A percentile compares a stretch with the other conserved stretches of the same genome.
phyloP scores from a whole-genome alignment of 2,797 vertebrate genomes.

The Sebastes ruberrimus region DNA sequence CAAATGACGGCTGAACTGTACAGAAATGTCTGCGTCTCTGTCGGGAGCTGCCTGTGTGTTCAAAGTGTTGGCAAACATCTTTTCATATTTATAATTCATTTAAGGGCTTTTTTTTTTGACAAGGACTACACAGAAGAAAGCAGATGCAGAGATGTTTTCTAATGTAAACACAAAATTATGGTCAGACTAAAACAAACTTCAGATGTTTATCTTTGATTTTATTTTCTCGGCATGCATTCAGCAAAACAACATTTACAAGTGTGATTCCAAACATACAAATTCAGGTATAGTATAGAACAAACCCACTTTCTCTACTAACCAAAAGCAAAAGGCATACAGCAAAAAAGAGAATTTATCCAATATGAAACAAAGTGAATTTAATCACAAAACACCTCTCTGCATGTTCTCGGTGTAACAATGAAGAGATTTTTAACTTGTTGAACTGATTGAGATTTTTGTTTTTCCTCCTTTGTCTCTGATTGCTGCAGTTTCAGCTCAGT shows the following conservation, averaged over 20 bases:
- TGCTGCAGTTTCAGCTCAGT: not conserved
- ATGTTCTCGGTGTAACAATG: not conserved
- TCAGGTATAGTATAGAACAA: not conserved
- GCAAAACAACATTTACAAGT: not conserved
- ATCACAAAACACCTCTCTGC: not conserved
- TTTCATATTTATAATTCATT: conserved; percentile 48
- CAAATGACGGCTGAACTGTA: conserved; percentile 19
- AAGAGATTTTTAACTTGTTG: not conserved
- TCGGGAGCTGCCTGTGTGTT: conserved; percentile 3
- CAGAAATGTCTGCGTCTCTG: conserved; percentile 2
- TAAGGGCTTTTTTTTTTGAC: not conserved
- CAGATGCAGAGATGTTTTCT: conserved; percentile 13
- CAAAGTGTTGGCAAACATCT: conserved; percentile 28
- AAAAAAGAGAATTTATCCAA: not conserved
- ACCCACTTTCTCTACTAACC: not conserved
- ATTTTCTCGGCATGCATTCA: conserved; percentile 4
- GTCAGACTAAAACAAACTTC: conserved; percentile 25
- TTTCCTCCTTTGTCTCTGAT: not conserved
- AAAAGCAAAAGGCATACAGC: not conserved
- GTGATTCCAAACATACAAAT: not conserved
- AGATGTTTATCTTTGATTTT: conserved; percentile 24
- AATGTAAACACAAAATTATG: conserved; percentile 29
- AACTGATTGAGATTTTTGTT: not conserved
- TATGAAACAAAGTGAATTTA: not conserved
- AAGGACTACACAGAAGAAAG: conserved; percentile 4